Percentiles rank a stretch among this genome's conserved stretches.
Evolutionary conservation across 2,797 vertebrate species (phyloP).

Genomic region (Schizopygopsis pylzovi): DNA sequence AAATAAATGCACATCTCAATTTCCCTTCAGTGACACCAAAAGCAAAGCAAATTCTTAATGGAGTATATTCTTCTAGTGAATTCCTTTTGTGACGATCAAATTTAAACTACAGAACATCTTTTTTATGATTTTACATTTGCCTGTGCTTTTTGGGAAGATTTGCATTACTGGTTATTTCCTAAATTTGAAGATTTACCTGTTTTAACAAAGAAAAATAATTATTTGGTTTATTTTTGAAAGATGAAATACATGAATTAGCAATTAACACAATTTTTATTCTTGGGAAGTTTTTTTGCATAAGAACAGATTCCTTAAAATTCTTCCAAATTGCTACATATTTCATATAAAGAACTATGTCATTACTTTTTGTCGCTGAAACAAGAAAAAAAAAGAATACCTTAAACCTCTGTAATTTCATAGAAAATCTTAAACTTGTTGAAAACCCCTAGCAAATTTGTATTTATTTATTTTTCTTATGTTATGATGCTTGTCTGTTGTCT

Average conservation of each 20-base stretch:
- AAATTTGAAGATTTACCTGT: not conserved
- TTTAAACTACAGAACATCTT: not conserved
- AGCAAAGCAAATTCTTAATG: too few species aligned
- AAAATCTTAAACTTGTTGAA: not conserved
- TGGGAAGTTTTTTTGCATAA: too few species aligned
- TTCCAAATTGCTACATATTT: not conserved
- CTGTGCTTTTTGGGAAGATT: not conserved
- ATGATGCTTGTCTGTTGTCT: not conserved
- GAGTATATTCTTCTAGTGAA: too few species aligned
- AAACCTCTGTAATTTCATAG: not conserved
- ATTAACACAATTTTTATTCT: not conserved
- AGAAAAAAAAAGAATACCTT: not conserved
- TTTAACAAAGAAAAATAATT: too few species aligned
- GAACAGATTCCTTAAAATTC: not conserved
- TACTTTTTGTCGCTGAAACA: not conserved
- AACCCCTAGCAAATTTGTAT: too few species aligned
- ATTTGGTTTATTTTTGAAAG: not conserved
- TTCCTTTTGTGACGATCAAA: not conserved
- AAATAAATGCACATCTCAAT: constrained; percentile 3
- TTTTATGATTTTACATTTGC: not conserved
- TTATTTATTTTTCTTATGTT: too few species aligned
- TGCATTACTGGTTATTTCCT: not conserved
- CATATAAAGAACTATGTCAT: not conserved
- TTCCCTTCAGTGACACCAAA: not conserved
- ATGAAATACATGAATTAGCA: not conserved